phyloP scores from a whole-genome alignment of 2,113 vertebrate genomes.

The Galeopterus variegatus region DNA sequence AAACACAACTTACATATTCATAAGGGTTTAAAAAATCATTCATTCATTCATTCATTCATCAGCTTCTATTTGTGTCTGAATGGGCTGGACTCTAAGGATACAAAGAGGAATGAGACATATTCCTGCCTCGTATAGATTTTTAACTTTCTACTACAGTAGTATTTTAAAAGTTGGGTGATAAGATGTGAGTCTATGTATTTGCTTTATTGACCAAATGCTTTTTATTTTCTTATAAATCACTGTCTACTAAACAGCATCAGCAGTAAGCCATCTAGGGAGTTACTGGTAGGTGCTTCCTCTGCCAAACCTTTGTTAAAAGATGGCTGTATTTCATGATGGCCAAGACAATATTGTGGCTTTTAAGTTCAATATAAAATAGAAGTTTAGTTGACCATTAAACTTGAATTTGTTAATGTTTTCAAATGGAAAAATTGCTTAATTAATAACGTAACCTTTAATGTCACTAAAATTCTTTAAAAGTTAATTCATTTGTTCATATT shows the following conservation, averaged over 20 bases:
- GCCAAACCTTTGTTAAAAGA: background rate
- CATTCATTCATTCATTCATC: background rate
- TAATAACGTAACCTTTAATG: background rate
- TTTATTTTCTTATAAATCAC: slow-evolving; percentile 46
- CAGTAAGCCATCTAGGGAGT: background rate
- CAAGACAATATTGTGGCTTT: background rate
- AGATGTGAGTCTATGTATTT: slow-evolving; percentile 22
- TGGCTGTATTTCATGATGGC: background rate
- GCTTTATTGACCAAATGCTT: background rate
- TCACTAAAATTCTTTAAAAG: background rate
- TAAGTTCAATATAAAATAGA: background rate
- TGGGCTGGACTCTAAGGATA: background rate
- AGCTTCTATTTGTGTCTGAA: background rate
- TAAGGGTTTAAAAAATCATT: background rate
- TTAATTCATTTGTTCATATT: background rate
- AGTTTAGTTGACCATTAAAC: background rate
- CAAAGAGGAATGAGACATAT: background rate
- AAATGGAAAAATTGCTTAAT: background rate
- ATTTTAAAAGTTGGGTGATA: slow-evolving; percentile 9
- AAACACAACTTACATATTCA: background rate
- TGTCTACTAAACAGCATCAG: background rate
- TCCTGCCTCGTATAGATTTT: background rate
- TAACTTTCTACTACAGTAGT: background rate
- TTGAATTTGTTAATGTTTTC: slow-evolving; percentile 38
- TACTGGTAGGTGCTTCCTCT: background rate